Conservation (phyloP, 2,797 vertebrate species). For the Meriones psammophilus region DNA sequence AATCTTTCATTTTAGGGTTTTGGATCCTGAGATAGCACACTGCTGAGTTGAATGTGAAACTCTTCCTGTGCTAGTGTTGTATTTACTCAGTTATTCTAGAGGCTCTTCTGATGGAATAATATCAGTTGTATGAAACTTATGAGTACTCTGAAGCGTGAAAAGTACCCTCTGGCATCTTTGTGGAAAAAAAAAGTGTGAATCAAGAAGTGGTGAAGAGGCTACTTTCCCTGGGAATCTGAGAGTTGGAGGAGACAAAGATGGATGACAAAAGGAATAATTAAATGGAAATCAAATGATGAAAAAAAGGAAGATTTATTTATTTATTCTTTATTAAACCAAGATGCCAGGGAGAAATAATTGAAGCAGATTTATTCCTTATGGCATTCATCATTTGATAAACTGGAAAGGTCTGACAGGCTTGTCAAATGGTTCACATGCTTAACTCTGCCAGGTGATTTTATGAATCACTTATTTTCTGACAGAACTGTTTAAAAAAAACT, state of each 20-base stretch:
- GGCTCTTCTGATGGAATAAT: background rate
- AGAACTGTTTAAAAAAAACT: slow-evolving; percentile 30
- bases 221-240: background rate
- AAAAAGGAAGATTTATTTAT: background rate
- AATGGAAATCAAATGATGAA: slow-evolving; percentile 24
- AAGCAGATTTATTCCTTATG: slow-evolving; percentile 31
- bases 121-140: background rate
- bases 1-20: slow-evolving; percentile 64
- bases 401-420: slow-evolving; percentile 58
- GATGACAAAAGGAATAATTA: background rate
- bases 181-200: slow-evolving; percentile 39
- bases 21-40: slow-evolving; percentile 6
- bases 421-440: background rate
- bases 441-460: slow-evolving; percentile 68
- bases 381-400: slow-evolving; percentile 40
- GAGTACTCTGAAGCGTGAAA: background rate
- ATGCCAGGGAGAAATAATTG: slow-evolving; percentile 56
- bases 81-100: slow-evolving; percentile 47
- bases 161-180: background rate
- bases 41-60: slow-evolving; percentile 2
- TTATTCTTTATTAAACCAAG: background rate
- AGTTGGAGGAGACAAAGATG: background rate
- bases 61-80: slow-evolving; percentile 46
- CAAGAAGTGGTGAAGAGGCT: background rate
- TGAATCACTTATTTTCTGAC: slow-evolving; percentile 80